Conservation (phyloP, 2,888 invertebrate genomes). For the Eubasilissa splendida region DNA sequence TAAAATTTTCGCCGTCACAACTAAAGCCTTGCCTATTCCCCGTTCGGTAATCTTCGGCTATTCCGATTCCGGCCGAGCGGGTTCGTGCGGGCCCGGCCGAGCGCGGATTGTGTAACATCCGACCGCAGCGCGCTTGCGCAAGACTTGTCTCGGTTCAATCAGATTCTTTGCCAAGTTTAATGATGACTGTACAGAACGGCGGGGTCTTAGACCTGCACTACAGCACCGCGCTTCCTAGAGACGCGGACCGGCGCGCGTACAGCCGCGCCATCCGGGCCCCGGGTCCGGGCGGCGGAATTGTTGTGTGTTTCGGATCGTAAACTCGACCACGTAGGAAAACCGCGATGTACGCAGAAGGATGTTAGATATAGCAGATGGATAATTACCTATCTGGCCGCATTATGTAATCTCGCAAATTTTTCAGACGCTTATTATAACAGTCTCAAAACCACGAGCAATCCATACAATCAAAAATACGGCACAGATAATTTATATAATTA, state of each 20-base stretch:
- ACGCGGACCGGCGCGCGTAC: neutral
- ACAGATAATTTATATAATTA: no score
- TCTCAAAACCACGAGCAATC: neutral
- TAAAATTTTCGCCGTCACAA: constrained; percentile 28
- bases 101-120: constrained; percentile 37
- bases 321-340: constrained; percentile 3
- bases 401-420: neutral
- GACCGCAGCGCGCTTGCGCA: constrained; percentile 38
- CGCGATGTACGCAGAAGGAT: neutral
- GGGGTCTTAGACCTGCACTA: constrained; percentile 9
- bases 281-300: neutral
- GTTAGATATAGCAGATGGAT: neutral
- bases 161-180: constrained; percentile 43
- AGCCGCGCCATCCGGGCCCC: neutral
- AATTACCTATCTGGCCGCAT: neutral
- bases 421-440: neutral
- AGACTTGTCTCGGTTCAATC: constrained; percentile 30
- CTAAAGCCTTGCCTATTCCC: constrained; percentile 15
- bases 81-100: constrained; percentile 27
- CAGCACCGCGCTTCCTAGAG: neutral
- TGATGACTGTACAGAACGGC: constrained; percentile 26
- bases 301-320: neutral
- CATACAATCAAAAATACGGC: no score
- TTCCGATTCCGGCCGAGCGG: constrained; percentile 36
- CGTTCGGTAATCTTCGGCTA: constrained; percentile 26